Percentiles rank a stretch among this genome's conserved stretches.
Evolutionary conservation across 2,888 invertebrate genomes (phyloP).

Genomic region (Parascotia fuliginaria): DNA sequence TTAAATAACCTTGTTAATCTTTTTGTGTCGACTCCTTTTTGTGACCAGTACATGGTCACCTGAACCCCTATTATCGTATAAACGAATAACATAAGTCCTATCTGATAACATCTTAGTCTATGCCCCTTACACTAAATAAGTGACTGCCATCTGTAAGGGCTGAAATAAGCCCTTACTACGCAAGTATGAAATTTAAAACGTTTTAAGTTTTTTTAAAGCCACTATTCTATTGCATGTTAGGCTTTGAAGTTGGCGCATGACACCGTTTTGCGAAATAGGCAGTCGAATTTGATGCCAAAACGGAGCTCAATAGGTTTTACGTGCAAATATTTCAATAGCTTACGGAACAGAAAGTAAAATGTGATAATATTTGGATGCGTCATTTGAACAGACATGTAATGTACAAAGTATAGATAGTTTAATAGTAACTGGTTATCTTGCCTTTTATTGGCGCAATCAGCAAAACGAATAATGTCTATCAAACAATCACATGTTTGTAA

Average conservation of each 20-base stretch:
- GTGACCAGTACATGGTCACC: too few species aligned
- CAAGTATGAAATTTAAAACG: conserved; percentile 9
- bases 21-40: too few species aligned
- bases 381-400: background rate
- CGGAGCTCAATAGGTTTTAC: background rate
- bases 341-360: background rate
- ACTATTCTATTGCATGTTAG: conserved; percentile 20
- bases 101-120: conserved; percentile 5
- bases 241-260: conserved; percentile 25
- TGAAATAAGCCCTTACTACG: conserved; percentile 24
- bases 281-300: conserved; percentile 10
- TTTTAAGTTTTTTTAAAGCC: conserved; percentile 30
- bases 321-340: background rate
- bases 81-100: background rate
- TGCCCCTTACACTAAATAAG: conserved; percentile 5
- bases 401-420: too few species aligned
- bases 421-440: too few species aligned
- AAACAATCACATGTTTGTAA: too few species aligned
- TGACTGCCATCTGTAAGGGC: background rate
- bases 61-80: too few species aligned
- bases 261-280: conserved; percentile 13
- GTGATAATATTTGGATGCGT: background rate
- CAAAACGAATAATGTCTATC: too few species aligned
- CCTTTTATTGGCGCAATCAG: too few species aligned
- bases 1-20: too few species aligned